phyloP scores from a whole-genome alignment of 2,888 invertebrate species.

The Urechis unicinctus region DNA sequence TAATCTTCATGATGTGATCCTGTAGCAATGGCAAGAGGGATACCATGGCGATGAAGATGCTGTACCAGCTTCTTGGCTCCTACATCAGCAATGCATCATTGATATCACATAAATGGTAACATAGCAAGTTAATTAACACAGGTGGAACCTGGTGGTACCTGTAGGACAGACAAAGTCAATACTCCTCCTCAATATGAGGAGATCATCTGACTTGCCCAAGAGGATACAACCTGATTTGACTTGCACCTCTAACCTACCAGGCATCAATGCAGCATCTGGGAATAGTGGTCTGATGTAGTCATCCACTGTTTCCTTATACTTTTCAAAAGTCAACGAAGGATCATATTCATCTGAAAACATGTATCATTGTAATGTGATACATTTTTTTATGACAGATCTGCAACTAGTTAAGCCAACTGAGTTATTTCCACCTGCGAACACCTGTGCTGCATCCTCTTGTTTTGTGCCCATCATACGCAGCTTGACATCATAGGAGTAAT shows the following conservation, averaged over 20 bases:
- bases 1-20: slow-evolving; percentile 66
- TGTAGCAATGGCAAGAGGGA: slow-evolving; percentile 83
- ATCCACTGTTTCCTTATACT: slow-evolving; percentile 59
- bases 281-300: slow-evolving; percentile 59
- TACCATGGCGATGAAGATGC: slow-evolving; percentile 66
- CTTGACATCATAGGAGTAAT: slow-evolving; percentile 74
- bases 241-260: slow-evolving; percentile 58
- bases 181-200: too few species aligned
- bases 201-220: too few species aligned
- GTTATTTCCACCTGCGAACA: slow-evolving; percentile 32
- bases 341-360: slow-evolving; percentile 26
- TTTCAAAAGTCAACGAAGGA: too few species aligned
- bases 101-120: neutral
- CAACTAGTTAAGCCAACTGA: neutral
- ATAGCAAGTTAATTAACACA: neutral
- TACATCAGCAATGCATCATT: slow-evolving; percentile 44
- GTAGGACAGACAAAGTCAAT: slow-evolving; percentile 1
- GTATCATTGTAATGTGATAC: neutral
- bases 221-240: neutral
- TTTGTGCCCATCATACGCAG: slow-evolving; percentile 49
- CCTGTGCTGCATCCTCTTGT: slow-evolving; percentile 30
- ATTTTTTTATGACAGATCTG: too few species aligned
- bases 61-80: slow-evolving; percentile 72
- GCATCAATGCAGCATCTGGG: slow-evolving; percentile 61
- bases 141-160: neutral